phyloP scores from a whole-genome alignment of 2,888 invertebrate species.

The Phrixothrix hirtus region DNA sequence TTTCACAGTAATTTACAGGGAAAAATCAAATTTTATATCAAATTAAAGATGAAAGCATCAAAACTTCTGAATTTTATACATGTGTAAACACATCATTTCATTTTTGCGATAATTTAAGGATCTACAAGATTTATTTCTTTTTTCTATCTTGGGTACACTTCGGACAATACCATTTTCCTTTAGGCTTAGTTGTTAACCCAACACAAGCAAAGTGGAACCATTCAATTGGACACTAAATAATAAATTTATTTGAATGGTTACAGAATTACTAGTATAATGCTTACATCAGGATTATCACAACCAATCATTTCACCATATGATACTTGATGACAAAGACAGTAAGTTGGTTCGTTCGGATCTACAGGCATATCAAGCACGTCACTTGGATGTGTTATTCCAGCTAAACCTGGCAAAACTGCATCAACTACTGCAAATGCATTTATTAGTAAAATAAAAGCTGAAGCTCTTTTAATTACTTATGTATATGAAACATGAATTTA shows the following conservation, averaged over 20 bases:
- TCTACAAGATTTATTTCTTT: constrained; percentile 66
- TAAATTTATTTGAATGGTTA: neutral
- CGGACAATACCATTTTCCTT: constrained; percentile 95
- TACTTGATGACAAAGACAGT: constrained; percentile 96
- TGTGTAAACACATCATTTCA: no score
- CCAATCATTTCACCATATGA: constrained; percentile 98
- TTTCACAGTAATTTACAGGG: no score
- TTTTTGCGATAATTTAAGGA: no score
- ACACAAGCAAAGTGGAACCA: constrained; percentile 98
- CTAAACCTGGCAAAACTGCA: constrained; percentile 57
- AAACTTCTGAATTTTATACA: no score
- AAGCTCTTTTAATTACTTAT: no score
- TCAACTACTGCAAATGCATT: constrained; percentile 52
- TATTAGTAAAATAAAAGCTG: no score
- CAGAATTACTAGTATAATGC: constrained; percentile 38
- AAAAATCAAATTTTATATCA: no score
- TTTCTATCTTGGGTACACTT: constrained; percentile 83
- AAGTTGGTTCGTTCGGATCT: constrained; percentile 98
- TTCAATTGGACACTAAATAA: constrained; percentile 76
- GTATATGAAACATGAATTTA: no score
- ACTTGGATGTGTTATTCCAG: constrained; percentile 78
- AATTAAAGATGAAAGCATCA: no score
- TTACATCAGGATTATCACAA: constrained; percentile 89
- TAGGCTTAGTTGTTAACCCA: constrained; percentile 86
- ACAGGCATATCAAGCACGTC: constrained; percentile 90